Evolutionary conservation across 2,113 vertebrate genomes (phyloP).

Genomic region (Sylvia atricapilla): DNA sequence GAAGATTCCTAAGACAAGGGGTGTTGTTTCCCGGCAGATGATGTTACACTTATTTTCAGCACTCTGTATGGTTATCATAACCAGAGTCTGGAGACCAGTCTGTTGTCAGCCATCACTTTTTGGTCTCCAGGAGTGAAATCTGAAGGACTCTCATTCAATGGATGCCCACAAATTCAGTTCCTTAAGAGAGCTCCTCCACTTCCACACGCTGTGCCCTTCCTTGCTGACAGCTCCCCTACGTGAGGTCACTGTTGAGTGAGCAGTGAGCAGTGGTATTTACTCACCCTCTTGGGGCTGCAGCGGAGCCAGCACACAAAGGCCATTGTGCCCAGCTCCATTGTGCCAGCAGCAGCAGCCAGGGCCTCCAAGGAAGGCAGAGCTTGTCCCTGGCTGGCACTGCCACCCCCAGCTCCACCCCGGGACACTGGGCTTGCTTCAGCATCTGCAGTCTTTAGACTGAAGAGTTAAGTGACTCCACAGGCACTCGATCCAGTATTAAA

Average conservation of each 20-base stretch:
- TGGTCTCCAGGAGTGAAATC: background rate
- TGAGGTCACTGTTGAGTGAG: background rate
- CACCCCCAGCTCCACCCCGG: background rate
- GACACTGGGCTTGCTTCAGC: background rate
- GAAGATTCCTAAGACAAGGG: background rate
- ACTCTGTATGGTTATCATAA: background rate
- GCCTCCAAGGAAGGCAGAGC: background rate
- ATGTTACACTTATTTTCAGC: background rate
- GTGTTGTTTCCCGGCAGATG: background rate
- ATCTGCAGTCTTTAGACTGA: background rate
- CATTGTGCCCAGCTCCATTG: conserved; percentile 16
- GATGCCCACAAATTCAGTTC: background rate
- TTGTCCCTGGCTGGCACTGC: conserved; percentile 10
- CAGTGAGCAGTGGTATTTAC: background rate
- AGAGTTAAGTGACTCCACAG: conserved; percentile 9
- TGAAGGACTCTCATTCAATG: background rate
- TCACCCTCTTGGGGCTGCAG: background rate
- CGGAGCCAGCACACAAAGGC: background rate
- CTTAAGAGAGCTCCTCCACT: background rate
- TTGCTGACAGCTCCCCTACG: fast-evolving
- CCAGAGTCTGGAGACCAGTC: background rate
- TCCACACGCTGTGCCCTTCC: background rate
- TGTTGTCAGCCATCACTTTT: background rate
- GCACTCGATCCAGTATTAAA: background rate
- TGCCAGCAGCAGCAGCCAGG: background rate